Evolutionary conservation across 2,113 vertebrate species (phyloP), one percentile per base, ranked within the genome.

Genomic region (Chionodraco myersi): DNA sequence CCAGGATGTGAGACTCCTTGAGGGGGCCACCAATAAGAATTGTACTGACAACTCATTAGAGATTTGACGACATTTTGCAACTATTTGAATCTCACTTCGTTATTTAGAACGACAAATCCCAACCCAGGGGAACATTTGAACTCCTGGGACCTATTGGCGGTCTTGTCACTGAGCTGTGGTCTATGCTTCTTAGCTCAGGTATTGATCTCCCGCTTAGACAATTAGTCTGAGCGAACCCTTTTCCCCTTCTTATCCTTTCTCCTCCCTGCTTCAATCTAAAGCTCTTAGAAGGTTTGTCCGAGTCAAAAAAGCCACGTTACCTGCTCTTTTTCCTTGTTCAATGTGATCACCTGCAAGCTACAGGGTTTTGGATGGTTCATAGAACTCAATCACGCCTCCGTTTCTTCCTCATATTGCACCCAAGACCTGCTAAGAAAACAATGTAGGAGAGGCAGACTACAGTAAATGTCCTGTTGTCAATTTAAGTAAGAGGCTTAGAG

Each of bases 201-300:
- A 91, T 93, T 47, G 91, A 94, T 93, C 86, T 74, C 57, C 82
- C 30, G 82, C 72, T 91, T 83, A 87, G 73, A 82, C 91, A 92
- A 94, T 93, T 93, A 91, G 87, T 92, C 85, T 85, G 75, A 86
- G 74, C 74, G 60, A 74, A 69, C 81, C 68, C 71, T 48, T 59
- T 73, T 69, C 70, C 71, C 72, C 70, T 54, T 54, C 66, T 84
- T 75, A 77, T 84, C 77, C 71, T 57, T 74, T 76, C 65, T 81
- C 54, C 75, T 69, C 72, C 15, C 34, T 15, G 69, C 83, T 82
- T 64, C 79, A 62, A 56, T 83, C 72, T 82, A 36, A 81, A 87
- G 75, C 82, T 79, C 69, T 82, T 52, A 64, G 75, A 73, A 51
- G 63, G 79, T 86, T 77, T 79, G 79, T 58, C 47, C 1, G 18